A percentile compares a stretch with the other conserved stretches of the same genome.
Conservation (phyloP, 1,140 invertebrate species). For the Brachystomella parvula region DNA sequence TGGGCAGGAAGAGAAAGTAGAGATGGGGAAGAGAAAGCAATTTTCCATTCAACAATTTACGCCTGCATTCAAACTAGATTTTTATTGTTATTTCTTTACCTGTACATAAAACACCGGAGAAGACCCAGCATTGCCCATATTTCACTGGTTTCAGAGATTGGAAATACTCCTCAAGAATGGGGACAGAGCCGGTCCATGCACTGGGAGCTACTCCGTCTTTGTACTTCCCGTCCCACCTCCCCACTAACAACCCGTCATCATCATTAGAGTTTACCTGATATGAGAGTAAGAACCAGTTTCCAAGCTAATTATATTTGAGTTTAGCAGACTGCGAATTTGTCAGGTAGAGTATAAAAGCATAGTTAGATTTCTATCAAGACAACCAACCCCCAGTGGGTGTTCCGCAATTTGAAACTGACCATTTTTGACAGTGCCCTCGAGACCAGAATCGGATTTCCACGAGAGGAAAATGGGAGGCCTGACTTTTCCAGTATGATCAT, state of each 20-base stretch:
- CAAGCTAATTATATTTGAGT: not conserved
- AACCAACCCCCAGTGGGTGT: not conserved
- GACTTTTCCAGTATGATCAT: slow-evolving; percentile 57
- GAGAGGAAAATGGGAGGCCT: slow-evolving; percentile 50
- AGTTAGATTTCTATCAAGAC: not conserved
- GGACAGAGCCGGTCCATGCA: slow-evolving; percentile 57
- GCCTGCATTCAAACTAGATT: no score
- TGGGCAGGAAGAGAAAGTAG: not conserved
- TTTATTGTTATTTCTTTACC: slow-evolving; percentile 42
- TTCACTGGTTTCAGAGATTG: slow-evolving; percentile 42
- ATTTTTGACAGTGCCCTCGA: slow-evolving; percentile 61
- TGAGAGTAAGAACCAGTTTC: not conserved
- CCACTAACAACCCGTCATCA: slow-evolving; percentile 58
- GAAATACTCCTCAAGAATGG: slow-evolving; percentile 56
- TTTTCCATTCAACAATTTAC: no score
- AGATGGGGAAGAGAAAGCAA: not conserved
- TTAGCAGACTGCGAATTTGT: not conserved
- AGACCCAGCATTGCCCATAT: slow-evolving; percentile 73
- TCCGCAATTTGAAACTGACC: slow-evolving; percentile 44
- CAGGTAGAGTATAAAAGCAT: no score
- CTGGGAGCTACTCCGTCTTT: slow-evolving; percentile 57
- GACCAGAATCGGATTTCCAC: slow-evolving; percentile 64
- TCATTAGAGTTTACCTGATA: slow-evolving; percentile 59
- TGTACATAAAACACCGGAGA: slow-evolving; percentile 60
- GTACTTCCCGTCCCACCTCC: slow-evolving; percentile 64